phyloP scores from a whole-genome alignment of 2,113 vertebrate species.

The Pavo muticus region DNA sequence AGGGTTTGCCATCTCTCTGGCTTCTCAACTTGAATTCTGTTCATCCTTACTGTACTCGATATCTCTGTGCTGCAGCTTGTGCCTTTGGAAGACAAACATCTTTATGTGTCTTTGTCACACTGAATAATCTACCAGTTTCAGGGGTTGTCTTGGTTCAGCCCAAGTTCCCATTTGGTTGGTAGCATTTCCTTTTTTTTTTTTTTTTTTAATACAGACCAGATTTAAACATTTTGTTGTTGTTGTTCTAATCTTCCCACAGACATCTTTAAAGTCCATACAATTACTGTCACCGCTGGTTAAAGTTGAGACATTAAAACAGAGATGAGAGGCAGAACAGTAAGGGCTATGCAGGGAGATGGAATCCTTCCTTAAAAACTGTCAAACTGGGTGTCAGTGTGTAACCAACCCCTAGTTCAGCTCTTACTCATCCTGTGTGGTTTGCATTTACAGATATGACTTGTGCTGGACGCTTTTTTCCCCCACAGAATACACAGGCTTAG shows the following conservation, averaged over 20 bases:
- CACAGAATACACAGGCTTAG: neutral
- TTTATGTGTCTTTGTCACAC: neutral
- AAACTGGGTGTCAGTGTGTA: neutral
- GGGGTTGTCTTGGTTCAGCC: neutral
- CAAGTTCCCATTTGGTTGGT: neutral
- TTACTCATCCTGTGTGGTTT: neutral
- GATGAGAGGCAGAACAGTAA: neutral
- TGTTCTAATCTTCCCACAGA: neutral
- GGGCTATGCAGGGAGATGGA: neutral
- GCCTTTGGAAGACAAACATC: neutral
- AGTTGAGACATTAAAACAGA: neutral
- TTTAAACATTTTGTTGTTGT: neutral
- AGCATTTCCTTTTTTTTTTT: neutral
- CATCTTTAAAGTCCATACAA: rapidly evolving
- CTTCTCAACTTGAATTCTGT: neutral
- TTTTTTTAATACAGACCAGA: neutral
- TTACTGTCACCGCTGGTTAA: neutral
- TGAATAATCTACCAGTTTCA: neutral
- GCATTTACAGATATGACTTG: neutral
- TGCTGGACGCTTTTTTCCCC: neutral
- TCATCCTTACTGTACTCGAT: neutral
- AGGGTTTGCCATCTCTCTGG: neutral
- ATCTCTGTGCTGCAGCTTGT: neutral
- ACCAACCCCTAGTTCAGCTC: neutral
- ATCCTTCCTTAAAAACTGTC: neutral